Base-by-base conservation (phyloP, 1,140 invertebrate species). In the Drosophila bifasciata region DNA sequence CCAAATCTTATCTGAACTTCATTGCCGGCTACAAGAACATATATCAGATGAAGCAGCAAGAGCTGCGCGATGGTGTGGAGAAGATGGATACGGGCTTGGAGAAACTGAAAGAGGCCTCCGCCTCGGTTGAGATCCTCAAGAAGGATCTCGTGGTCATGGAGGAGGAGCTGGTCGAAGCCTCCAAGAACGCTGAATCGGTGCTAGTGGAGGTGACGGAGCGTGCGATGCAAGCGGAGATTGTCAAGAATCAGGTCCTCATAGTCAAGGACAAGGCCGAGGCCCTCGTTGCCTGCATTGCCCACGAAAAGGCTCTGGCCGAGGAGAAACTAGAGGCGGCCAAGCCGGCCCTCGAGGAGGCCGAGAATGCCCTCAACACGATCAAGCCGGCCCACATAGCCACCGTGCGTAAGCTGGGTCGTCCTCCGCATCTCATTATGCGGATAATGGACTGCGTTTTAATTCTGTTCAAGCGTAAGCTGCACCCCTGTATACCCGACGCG, bases 361-460 rank as follows among this genome's bases (percentile, higher is more conserved):
- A 99, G 93, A 95, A 96, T 48, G 98, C 98, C 5, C 93, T 99
- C 6, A 99, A 99, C 80, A 99, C 98, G 0, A 99, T 99, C 55
- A 98, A 98, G 92, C 97, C 97, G 51, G 97, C 97, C 3, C 98
- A 99, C 91, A 99, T 99, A 81, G 97, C 98, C 8, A 99, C 98
- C 11, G 97, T 99, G 0, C 93, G 98, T 75, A 99, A 99, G 92
- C 92, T 99, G 23, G 98, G 97, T 9, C 93, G 97, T 76, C 98
- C 98, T 0, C 98, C 98, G 5, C 97, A 99, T 93, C 93, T 99
- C 0, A 99, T 99, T 77, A 99, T 99, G 98, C 94, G 98, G 74
- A 99, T 99, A 71, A 99, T 99, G 98, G 98, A 99, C 86, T 98
- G 97, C 89, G 98, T 99, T 1, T 91, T 99, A 46, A 96, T 99